Conservation (phyloP, 1,140 invertebrate genomes). For the Physella acuta region DNA sequence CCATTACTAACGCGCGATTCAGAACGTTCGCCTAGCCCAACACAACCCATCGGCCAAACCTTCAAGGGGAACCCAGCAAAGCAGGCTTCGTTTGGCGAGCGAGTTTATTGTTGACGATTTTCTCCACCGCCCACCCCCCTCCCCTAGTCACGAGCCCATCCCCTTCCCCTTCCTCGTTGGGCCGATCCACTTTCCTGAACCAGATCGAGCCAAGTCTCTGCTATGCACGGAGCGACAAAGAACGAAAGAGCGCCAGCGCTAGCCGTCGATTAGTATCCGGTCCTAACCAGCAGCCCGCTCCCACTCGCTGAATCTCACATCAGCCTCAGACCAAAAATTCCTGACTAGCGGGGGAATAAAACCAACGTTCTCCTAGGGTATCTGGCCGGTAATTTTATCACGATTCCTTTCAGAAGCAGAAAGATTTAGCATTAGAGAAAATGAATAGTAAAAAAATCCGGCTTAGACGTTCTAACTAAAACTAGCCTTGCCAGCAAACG, state of each 20-base stretch:
- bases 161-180: not conserved
- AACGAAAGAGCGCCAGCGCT: not conserved
- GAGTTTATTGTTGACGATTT: not conserved
- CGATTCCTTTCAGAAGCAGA: no score
- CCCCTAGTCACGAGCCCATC: not conserved
- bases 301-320: no score
- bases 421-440: no score
- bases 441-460: no score
- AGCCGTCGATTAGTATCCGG: constrained; percentile 6
- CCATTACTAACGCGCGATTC: not conserved
- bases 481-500: no score
- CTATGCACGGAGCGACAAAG: not conserved
- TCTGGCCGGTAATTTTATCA: no score
- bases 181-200: constrained; percentile 2
- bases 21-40: not conserved
- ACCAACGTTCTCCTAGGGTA: no score
- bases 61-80: constrained; percentile 16
- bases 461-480: no score
- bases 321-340: no score
- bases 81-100: not conserved
- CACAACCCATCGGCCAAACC: constrained; percentile 1
- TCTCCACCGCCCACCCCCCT: not conserved
- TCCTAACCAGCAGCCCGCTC: not conserved
- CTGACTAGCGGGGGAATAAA: no score
- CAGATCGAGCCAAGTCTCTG: not conserved